These are phyloP conservation scores for Oophaga pumilio DNA, from an alignment of 2,113 vertebrate species.

Conservation along the genomic window DNA sequence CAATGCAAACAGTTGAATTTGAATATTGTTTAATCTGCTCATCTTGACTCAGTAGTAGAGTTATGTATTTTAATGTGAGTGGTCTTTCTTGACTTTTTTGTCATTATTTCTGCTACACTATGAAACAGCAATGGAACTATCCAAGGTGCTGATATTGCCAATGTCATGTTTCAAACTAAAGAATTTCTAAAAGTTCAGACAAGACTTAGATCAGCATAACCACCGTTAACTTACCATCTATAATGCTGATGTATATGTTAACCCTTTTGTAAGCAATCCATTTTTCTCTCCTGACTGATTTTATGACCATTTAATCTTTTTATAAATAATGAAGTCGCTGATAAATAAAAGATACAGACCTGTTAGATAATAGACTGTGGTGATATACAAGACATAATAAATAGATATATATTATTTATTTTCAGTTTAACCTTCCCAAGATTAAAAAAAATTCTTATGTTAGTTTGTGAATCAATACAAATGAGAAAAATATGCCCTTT, in stretches of 20 bases:
- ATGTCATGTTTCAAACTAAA: not conserved
- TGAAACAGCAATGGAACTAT: not conserved
- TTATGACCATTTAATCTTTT: slow-evolving; percentile 28
- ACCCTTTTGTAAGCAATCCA: slow-evolving; percentile 14
- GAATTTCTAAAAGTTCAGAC: not conserved
- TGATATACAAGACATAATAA: slow-evolving; percentile 1
- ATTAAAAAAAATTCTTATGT: not conserved
- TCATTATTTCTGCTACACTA: not conserved
- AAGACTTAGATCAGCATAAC: not conserved
- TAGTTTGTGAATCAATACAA: not conserved
- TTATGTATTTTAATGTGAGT: too few species aligned
- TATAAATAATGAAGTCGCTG: slow-evolving; percentile 4
- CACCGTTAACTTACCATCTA: not conserved
- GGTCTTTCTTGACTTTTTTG: not conserved
- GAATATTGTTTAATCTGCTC: too few species aligned
- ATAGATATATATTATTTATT: slow-evolving; percentile 33
- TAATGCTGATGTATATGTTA: slow-evolving; percentile 21
- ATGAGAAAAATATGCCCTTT: not conserved
- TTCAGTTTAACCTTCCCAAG: slow-evolving; percentile 21
- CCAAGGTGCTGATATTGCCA: slow-evolving; percentile 24
- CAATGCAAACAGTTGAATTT: too few species aligned
- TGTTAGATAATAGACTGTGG: not conserved
- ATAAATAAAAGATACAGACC: slow-evolving; percentile 18
- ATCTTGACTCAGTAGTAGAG: too few species aligned
- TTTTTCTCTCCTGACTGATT: slow-evolving; percentile 23